Conservation (phyloP, 2,888 invertebrate genomes). For the Parnassius orleans region DNA sequence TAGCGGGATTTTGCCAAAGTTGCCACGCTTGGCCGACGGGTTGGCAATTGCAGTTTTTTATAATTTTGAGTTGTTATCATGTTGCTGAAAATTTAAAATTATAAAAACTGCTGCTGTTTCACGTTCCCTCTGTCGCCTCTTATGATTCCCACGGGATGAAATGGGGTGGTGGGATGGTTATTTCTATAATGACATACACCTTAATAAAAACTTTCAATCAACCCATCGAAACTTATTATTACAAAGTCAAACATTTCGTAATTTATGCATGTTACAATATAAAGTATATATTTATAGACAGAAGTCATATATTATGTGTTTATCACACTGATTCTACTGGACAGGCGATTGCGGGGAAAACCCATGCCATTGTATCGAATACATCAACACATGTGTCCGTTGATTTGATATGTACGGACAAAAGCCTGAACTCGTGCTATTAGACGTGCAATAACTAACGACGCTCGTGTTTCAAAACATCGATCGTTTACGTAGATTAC, state of each 20-base stretch:
- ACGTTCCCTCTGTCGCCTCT: too few species aligned
- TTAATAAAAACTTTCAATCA: too few species aligned
- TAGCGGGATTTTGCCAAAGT: too few species aligned
- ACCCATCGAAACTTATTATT: too few species aligned
- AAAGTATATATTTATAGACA: neutral
- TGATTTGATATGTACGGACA: conserved; percentile 2
- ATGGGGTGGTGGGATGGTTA: too few species aligned
- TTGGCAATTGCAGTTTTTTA: too few species aligned
- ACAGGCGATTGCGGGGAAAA: conserved; percentile 13
- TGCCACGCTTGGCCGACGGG: too few species aligned
- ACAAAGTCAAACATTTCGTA: neutral
- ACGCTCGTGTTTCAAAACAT: neutral
- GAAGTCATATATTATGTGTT: neutral
- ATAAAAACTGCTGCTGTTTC: too few species aligned
- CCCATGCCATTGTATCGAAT: conserved; percentile 6
- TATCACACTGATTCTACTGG: neutral
- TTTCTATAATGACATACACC: too few species aligned
- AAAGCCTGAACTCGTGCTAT: neutral
- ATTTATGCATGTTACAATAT: neutral
- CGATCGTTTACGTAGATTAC: neutral
- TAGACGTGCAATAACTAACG: neutral
- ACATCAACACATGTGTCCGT: conserved; percentile 3
- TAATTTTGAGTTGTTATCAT: too few species aligned
- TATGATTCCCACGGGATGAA: too few species aligned
- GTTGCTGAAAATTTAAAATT: too few species aligned